Conservation (phyloP, 1,140 invertebrate species). For the Lepidurus arcticus region DNA sequence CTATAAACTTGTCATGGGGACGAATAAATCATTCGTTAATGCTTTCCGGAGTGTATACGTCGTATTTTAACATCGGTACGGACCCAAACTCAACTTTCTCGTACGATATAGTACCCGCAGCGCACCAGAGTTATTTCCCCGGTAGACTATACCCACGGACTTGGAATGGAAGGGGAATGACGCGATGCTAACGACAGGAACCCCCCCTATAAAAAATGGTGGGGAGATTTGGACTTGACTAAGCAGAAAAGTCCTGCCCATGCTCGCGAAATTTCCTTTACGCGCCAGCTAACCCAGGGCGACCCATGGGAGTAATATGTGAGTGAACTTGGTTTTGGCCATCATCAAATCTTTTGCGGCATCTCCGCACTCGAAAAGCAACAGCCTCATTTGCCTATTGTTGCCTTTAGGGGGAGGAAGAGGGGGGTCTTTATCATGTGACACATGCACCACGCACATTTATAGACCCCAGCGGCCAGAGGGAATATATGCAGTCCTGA, state of each 20-base stretch:
- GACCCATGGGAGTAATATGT: not conserved
- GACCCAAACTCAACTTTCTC: no score
- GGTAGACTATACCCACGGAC: no score
- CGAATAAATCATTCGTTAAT: not conserved
- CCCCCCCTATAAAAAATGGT: no score
- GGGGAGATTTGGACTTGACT: no score
- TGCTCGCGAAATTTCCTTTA: no score
- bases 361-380: not conserved
- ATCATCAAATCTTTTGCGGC: not conserved
- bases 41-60: not conserved
- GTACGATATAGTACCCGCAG: no score
- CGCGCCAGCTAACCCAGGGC: not conserved
- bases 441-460: not conserved
- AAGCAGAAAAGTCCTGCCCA: no score
- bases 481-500: not conserved
- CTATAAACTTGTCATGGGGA: not conserved
- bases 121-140: no score
- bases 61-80: not conserved
- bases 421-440: not conserved
- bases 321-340: not conserved
- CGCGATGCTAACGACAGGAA: no score
- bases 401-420: not conserved
- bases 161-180: no score
- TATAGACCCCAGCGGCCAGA: not conserved
- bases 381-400: not conserved